Evolutionary conservation across 2,113 vertebrate species (phyloP).

Genomic region (Callocephalon fimbriatum): DNA sequence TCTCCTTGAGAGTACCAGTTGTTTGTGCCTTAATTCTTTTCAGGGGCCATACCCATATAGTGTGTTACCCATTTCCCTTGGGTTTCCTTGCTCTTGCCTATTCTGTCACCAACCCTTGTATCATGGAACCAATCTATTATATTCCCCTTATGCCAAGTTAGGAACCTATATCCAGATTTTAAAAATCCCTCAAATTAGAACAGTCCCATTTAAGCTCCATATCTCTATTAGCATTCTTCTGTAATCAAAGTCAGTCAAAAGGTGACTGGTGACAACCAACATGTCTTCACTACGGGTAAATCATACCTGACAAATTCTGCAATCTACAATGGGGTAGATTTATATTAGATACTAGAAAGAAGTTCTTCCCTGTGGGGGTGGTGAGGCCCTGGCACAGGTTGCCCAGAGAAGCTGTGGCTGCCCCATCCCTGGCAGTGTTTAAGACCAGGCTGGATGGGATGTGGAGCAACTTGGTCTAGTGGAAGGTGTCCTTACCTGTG

Average conservation of each 20-base stretch:
- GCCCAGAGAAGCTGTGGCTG: not conserved
- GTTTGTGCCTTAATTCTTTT: not conserved
- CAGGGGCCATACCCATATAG: no score
- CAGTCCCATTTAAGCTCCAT: not conserved
- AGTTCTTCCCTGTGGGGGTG: not conserved
- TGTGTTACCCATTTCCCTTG: fast-evolving
- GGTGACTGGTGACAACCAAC: not conserved
- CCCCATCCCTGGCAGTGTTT: not conserved
- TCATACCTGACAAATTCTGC: not conserved
- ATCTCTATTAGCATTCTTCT: not conserved
- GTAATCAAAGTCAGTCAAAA: not conserved
- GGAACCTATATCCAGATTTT: not conserved
- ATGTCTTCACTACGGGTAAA: not conserved
- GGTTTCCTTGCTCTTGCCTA: fast-evolving
- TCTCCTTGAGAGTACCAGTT: not conserved
- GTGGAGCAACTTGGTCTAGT: not conserved
- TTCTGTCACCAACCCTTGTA: not conserved
- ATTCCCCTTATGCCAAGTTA: not conserved
- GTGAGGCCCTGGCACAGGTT: not conserved
- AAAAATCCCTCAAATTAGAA: fast-evolving
- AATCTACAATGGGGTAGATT: not conserved
- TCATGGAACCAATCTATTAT: not conserved
- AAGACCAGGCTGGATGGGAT: not conserved
- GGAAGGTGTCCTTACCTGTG: not conserved
- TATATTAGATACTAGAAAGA: not conserved